Percentiles rank a stretch among this genome's conserved stretches.
phyloP scores from a whole-genome alignment of 2,888 invertebrate species.

The Phortica okadai region DNA sequence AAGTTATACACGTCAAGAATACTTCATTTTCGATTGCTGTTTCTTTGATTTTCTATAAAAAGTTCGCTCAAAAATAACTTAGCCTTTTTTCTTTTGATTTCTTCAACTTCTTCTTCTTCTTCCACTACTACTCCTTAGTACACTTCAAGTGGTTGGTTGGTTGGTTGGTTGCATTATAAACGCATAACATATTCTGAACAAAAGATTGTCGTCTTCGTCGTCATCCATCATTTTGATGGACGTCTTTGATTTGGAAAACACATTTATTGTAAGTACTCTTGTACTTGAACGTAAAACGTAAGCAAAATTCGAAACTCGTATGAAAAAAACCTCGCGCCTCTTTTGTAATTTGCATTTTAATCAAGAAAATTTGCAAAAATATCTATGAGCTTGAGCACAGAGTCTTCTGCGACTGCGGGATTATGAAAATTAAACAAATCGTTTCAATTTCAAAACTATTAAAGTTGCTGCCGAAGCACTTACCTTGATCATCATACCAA shows the following conservation, averaged over 20 bases:
- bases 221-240: constrained; percentile 74
- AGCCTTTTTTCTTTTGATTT: constrained; percentile 63
- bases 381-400: not conserved
- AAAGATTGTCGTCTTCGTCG: constrained; percentile 45
- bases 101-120: constrained; percentile 49
- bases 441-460: not conserved
- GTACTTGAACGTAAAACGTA: not conserved
- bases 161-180: constrained; percentile 42
- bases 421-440: not conserved
- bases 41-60: not conserved
- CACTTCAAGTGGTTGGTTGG: constrained; percentile 47
- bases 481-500: not conserved
- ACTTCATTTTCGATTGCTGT: no score
- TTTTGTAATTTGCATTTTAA: constrained; percentile 38
- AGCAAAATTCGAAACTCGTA: not conserved
- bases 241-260: constrained; percentile 47
- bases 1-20: no score
- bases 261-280: constrained; percentile 38
- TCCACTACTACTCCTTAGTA: constrained; percentile 35
- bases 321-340: constrained; percentile 45
- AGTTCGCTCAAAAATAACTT: not conserved
- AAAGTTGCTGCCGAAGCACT: not conserved
- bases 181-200: constrained; percentile 34
- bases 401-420: not conserved
- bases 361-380: not conserved